Base-by-base conservation (phyloP, 2,113 vertebrate species). In the Odocoileus hemionus region DNA sequence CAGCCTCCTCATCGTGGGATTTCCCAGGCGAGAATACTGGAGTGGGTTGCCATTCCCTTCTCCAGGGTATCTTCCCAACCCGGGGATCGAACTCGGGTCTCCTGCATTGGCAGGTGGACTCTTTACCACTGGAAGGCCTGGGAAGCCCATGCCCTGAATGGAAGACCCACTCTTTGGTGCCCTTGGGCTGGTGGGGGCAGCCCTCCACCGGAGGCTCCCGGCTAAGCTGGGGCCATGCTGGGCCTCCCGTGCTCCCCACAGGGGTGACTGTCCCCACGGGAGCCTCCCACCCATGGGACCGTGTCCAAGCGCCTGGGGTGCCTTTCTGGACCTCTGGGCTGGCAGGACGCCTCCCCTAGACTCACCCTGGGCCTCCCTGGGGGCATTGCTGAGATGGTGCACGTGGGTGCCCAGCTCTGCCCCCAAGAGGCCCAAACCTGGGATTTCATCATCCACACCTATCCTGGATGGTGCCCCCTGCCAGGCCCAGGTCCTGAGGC, bases 211-310 rank as follows among this genome's bases (percentile, higher is more conserved):
- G 0, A 3, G 45, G 19, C 30, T 19, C 76, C 43, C 6, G 0
- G 33, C 14, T 10, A 9, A 54, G 78, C n/a, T 1, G 60, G 86
- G 47, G 7, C 60, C 1, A 1, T n/a, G 19, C 14, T 1, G 3
- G 7, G n/a, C 47, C 2, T 2, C 55, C 19, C 4, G 0, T 16
- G 21, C 25, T n/a, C 21, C 50, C n/a, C 2, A 0, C 6, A 0
- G 28, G 16, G 9, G 28, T 7, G 11, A 45, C 58, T 26, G 50
- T 3, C 21, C 52, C 54, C 16, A 3, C 1, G 0, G n/a, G n/a
- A 1, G 5, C 33, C 26, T 43, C 36, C 10, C 11, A 9, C 58
- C 60, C 21, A 8, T 8, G 79, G n/a, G 54, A n/a, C 64, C 9
- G 14, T 1, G 1, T 55, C 55, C 5, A 30, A 43, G 30, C 6